phyloP scores from a whole-genome alignment of 2,113 vertebrate species.

The Neodon shergylaensis region DNA sequence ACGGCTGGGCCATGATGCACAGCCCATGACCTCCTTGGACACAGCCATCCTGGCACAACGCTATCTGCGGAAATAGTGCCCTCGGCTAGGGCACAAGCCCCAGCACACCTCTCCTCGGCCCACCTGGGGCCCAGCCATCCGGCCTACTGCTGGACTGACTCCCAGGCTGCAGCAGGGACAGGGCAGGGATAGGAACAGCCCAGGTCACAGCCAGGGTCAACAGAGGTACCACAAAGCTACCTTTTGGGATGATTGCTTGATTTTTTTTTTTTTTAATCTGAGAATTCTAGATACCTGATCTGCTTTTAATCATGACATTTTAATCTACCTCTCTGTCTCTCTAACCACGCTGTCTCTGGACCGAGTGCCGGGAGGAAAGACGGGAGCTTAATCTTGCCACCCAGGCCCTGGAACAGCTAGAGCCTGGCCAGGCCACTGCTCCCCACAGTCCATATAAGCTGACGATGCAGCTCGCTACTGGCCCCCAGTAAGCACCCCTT shows the following conservation, averaged over 20 bases:
- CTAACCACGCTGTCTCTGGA: conserved; percentile 90
- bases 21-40: conserved; percentile 96
- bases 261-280: conserved; percentile 78
- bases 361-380: conserved; percentile 74
- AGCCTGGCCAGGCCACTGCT: conserved; percentile 47
- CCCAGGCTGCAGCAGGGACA: conserved; percentile 51
- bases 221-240: conserved; percentile 84
- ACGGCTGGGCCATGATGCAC: conserved; percentile 95
- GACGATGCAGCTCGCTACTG: conserved; percentile 73
- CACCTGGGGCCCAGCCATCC: conserved; percentile 81
- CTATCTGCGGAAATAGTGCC: conserved; percentile 93
- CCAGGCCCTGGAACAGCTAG: not conserved
- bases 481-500: conserved; percentile 61
- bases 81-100: conserved; percentile 54
- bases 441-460: conserved; percentile 93
- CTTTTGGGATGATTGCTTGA: conserved; percentile 85
- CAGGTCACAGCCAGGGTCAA: conserved; percentile 70
- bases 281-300: conserved; percentile 86
- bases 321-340: conserved; percentile 98
- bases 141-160: conserved; percentile 69
- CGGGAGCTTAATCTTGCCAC: conserved; percentile 28
- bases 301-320: conserved; percentile 91
- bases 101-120: conserved; percentile 71
- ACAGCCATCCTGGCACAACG: conserved; percentile 97
- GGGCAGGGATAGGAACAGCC: conserved; percentile 77